Conservation (phyloP, 2,113 vertebrate species). For the Macrotis lagotis region DNA sequence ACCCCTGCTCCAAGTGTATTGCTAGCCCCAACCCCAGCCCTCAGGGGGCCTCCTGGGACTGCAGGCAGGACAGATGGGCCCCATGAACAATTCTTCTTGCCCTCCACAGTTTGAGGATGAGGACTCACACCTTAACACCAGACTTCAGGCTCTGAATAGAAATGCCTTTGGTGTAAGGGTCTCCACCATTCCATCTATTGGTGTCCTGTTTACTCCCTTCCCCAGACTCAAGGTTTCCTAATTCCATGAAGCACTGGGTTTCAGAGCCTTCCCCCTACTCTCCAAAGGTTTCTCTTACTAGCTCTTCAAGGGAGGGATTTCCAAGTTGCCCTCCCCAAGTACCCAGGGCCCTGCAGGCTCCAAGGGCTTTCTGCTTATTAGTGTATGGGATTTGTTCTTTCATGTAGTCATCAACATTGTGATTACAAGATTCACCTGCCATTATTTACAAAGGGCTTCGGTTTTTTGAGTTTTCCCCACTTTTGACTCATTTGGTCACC, state of each 20-base stretch:
- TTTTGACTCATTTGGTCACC: too few relatives aligned
- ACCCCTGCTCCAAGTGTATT: conserved; percentile 90
- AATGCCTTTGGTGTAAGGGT: neutral
- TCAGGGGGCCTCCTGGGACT: neutral
- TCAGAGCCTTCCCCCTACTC: neutral
- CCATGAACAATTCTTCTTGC: neutral
- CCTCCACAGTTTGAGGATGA: neutral
- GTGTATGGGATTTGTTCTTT: neutral
- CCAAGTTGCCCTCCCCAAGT: neutral
- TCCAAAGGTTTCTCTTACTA: neutral
- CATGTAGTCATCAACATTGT: neutral
- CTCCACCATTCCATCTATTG: neutral
- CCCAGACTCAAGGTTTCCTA: neutral
- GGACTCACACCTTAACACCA: neutral
- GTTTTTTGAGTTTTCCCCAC: neutral
- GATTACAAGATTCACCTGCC: neutral
- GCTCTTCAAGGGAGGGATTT: neutral
- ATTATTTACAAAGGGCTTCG: neutral
- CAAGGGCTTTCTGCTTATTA: neutral
- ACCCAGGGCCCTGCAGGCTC: neutral
- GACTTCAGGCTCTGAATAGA: neutral
- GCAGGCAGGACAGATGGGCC: neutral
- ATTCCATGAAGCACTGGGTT: neutral
- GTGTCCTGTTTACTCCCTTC: neutral
- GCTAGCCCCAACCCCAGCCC: conserved; percentile 64